Base-by-base conservation (phyloP, 2,113 vertebrate species). In the Genyomyrus donnyi region DNA sequence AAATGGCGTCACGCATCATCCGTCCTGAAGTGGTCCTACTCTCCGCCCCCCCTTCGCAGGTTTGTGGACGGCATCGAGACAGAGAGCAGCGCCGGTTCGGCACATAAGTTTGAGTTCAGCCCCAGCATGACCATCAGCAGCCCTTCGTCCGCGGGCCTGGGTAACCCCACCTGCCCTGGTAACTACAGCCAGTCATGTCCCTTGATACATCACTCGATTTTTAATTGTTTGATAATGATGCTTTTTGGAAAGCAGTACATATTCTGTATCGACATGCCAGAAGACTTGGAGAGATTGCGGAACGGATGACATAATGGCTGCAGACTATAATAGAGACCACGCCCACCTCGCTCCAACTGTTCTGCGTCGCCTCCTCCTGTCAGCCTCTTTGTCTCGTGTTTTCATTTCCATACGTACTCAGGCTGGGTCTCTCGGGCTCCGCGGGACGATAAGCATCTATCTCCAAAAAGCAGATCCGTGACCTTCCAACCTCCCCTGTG, bases 11-110 rank as follows among this genome's bases (percentile, higher is more conserved):
- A 77, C 3, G 31, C 11, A 17, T 5, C 11, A 2, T 17, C 3
- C 39, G 35, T 39, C 74, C 35, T 42, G 74, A 80, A 39, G 74
- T 21, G 74, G 35, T 8, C 35, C 1, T 19, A 15, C 35, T 80
- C 31, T 42, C 74, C 24, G 3, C 5, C 45, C 66, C 66, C n/a
- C 19, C 49, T 90, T 31, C 70, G 45, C 35, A 97, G 96, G 90
- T 96, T 96, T 89, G 96, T 97, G 90, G 96, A 97, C 5, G 96
- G 96, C n/a, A 96, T 96, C 17, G 96, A 97, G 93, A 95, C 95
- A 0, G 95, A 96, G 89, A 95, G 88, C 91, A 95, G 87, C 86
- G 93, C 92, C 89, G 91, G 89, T 5, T 93, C 93, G 3, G 91
- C 94, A 0, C 96, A 95, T 91, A 96, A 93, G 92, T 97, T 96